Base-by-base conservation (phyloP, 1,140 invertebrate genomes). In the Venturia canescens region DNA sequence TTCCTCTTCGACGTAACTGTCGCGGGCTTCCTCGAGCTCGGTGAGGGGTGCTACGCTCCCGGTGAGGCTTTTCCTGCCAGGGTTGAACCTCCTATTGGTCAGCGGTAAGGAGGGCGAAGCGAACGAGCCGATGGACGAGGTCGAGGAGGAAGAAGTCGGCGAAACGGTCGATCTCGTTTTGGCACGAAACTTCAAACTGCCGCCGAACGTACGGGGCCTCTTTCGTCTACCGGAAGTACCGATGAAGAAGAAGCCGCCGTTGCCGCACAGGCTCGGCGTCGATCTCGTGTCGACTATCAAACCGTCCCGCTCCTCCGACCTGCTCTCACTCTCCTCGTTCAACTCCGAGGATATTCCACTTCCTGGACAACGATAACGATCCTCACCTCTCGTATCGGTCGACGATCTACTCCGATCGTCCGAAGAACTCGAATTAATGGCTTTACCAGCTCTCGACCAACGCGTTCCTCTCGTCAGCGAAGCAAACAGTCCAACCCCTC, bases 111-210 rank as follows among this genome's bases (percentile, higher is more conserved):
- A 78, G 3, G 75, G 15, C 4, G 82, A 82, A 44, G 63, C 72
- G 38, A 72, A 67, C n/a, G 82, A 82, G 23, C 50, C 72, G 18
- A 72, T 67, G 16, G 81, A 82, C 16, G 81, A 82, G 0, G 44
- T 71, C 18, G 80, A 83, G 1, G 80, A 82, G 18, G 81, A 80
- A 21, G 78, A 79, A 4, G 66, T 57, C n/a, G 78, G 78, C n/a
- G 78, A 79, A 44, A 60, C 27, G 2, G 48, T 53, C 31, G 75
- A 44, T 15, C 75, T 31, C 26, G 75, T 34, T 66, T 77, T 77
- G 16, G 75, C 57, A 26, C 75, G 53, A 66, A 77, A 77, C 16
- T 70, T 79, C 66, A 72, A 38, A 29, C 66, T 70, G 31, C 78
- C 78, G 5, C 78, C 69, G 48, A 72, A 79, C 1, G 78, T 70